phyloP scores from a whole-genome alignment of 2,113 vertebrate species.

The Leucopternis melanops region DNA sequence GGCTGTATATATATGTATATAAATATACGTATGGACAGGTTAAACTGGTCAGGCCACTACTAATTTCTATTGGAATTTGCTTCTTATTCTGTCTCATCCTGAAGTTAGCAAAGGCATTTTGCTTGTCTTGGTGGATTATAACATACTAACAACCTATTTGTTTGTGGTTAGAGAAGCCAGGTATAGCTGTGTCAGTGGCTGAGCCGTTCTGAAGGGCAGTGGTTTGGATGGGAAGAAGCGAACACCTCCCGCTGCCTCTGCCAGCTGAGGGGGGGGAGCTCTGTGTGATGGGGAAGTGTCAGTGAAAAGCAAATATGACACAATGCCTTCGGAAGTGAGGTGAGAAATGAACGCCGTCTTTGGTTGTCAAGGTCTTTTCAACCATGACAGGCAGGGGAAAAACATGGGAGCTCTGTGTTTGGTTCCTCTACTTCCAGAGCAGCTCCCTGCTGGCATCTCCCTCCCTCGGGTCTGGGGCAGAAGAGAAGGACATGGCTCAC shows the following conservation, averaged over 20 bases:
- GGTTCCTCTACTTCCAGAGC: background rate
- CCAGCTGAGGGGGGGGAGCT: background rate
- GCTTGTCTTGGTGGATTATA: background rate
- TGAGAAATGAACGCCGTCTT: background rate
- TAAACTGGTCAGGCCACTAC: slow-evolving; percentile 23
- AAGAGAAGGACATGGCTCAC: background rate
- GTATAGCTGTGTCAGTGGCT: background rate
- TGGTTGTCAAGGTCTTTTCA: background rate
- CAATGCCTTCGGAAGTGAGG: background rate
- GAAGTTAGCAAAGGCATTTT: background rate
- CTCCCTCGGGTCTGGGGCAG: background rate
- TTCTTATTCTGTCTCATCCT: background rate
- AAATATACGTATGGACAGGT: background rate
- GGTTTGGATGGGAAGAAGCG: background rate
- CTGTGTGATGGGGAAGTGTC: background rate
- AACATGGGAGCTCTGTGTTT: background rate
- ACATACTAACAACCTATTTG: background rate
- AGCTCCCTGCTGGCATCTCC: background rate
- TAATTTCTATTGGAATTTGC: background rate
- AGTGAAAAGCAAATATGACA: background rate
- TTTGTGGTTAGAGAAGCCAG: background rate
- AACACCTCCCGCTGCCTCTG: background rate
- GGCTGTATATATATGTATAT: background rate
- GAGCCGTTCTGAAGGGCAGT: background rate
- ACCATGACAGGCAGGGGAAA: background rate